A percentile compares a stretch with the other conserved stretches of the same genome.
Evolutionary conservation across 2,797 vertebrate genomes (phyloP).

Genomic region (Alectoris magna): DNA sequence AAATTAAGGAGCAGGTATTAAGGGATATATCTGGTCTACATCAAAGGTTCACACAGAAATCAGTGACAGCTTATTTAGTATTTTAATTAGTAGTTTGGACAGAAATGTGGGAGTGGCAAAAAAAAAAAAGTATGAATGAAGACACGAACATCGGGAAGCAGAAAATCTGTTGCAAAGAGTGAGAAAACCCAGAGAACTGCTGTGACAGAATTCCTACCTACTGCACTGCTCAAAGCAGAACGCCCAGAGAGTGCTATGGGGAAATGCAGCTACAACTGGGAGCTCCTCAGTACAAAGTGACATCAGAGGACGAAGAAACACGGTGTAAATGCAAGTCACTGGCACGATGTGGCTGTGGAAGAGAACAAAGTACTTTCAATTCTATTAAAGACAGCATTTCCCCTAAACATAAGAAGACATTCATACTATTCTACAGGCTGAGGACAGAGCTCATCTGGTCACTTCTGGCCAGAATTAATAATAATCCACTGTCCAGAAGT

Average conservation of each 20-base stretch:
- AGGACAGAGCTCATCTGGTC: background rate
- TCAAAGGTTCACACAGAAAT: background rate
- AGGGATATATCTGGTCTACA: background rate
- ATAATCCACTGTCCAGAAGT: background rate
- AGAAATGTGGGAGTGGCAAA: slow-evolving; percentile 23
- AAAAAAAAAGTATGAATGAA: slow-evolving; percentile 32
- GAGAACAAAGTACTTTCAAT: background rate
- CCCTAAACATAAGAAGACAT: background rate
- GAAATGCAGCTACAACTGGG: background rate
- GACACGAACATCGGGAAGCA: background rate
- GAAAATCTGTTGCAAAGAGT: background rate
- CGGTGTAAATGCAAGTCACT: background rate
- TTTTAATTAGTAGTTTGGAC: slow-evolving; percentile 30
- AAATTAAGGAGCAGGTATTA: background rate
- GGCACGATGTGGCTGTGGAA: background rate
- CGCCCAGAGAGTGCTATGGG: background rate
- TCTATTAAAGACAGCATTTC: background rate
- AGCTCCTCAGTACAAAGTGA: background rate
- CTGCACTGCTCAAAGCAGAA: background rate
- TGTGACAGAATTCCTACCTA: background rate
- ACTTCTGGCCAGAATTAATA: background rate
- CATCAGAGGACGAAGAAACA: background rate
- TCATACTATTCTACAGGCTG: background rate
- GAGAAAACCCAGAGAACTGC: background rate
- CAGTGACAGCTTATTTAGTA: background rate